Conservation (phyloP, 2,113 vertebrate genomes). For the Larimichthys polyactis region DNA sequence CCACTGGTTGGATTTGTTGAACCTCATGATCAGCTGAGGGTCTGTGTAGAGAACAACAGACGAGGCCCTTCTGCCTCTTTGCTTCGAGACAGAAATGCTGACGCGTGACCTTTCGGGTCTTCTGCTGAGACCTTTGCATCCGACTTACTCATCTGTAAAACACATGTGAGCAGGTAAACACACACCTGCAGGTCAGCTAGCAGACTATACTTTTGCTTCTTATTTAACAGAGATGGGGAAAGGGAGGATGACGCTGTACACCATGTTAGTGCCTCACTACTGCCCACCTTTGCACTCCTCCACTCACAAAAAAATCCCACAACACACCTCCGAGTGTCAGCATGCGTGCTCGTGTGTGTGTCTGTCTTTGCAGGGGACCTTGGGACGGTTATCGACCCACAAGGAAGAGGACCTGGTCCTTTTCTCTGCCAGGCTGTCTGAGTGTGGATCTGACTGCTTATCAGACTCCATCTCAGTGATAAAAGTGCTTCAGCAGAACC, state of each 20-base stretch:
- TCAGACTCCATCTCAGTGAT: slow-evolving; percentile 32
- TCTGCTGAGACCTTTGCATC: slow-evolving; percentile 35
- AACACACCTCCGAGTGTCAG: neutral
- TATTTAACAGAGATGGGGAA: neutral
- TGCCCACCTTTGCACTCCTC: slow-evolving; percentile 36
- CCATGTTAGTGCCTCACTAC: neutral
- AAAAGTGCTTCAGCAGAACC: slow-evolving; percentile 9
- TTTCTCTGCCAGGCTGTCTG: slow-evolving; percentile 25
- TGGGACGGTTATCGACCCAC: slow-evolving; percentile 49
- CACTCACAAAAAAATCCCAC: neutral
- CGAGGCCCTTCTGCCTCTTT: neutral
- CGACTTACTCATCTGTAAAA: slow-evolving; percentile 46
- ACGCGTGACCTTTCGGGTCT: slow-evolving; percentile 28
- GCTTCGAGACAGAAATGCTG: slow-evolving; percentile 36
- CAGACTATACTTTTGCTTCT: neutral
- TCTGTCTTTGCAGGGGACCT: slow-evolving; percentile 31
- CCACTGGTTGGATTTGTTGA: slow-evolving; percentile 16
- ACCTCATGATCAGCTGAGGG: neutral
- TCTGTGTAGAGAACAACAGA: slow-evolving; percentile 1
- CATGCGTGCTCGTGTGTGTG: neutral
- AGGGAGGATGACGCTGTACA: neutral
- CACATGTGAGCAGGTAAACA: slow-evolving; percentile 19
- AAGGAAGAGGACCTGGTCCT: slow-evolving; percentile 38
- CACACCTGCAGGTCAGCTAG: slow-evolving; percentile 13
- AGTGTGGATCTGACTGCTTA: slow-evolving; percentile 18